Conservation (phyloP, 2,797 vertebrate genomes). For the Megaceryle alcyon region DNA sequence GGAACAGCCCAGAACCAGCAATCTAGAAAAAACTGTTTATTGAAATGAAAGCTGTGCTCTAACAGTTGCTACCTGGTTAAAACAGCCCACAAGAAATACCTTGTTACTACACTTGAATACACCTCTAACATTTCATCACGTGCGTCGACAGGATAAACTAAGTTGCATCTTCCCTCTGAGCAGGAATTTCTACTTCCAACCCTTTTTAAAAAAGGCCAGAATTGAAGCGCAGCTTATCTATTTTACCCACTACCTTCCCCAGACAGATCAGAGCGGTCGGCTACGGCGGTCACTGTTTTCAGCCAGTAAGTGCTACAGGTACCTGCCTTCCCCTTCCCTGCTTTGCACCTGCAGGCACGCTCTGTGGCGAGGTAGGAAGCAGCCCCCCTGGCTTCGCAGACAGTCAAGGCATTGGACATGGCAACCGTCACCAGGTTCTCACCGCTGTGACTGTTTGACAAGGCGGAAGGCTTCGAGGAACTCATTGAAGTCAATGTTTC, state of each 20-base stretch:
- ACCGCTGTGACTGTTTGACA: conserved; percentile 76
- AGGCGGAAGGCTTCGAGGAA: conserved; percentile 96
- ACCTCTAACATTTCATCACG: background rate
- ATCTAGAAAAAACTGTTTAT: background rate
- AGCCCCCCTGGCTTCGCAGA: background rate
- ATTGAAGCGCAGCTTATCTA: background rate
- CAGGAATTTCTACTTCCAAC: background rate
- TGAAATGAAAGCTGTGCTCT: background rate
- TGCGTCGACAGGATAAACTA: background rate
- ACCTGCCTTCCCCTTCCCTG: background rate
- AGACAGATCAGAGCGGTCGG: background rate
- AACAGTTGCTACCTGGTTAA: background rate
- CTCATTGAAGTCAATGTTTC: conserved; percentile 95
- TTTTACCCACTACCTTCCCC: background rate
- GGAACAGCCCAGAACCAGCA: background rate
- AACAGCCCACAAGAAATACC: background rate
- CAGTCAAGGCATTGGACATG: background rate
- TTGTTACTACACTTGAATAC: background rate
- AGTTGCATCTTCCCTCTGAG: background rate
- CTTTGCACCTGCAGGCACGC: background rate
- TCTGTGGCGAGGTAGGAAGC: background rate
- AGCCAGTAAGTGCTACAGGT: background rate
- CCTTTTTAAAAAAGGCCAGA: background rate
- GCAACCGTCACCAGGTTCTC: background rate
- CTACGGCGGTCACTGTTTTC: background rate